phyloP scores from a whole-genome alignment of 1,140 invertebrate species.

The Macrocentrus cingulum region DNA sequence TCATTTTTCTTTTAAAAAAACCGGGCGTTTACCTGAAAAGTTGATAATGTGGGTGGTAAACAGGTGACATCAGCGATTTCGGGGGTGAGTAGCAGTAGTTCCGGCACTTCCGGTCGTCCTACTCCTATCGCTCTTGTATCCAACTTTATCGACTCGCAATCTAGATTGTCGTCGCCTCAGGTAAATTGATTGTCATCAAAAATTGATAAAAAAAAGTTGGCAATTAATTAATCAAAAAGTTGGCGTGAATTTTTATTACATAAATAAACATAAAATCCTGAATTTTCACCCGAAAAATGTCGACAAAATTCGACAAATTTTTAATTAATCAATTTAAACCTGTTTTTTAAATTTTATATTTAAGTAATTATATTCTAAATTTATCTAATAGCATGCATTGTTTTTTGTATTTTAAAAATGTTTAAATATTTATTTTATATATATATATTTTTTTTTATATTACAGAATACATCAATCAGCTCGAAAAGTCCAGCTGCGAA shows the following conservation, averaged over 20 bases:
- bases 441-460: background rate
- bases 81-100: conserved; percentile 56
- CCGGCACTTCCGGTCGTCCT: conserved; percentile 53
- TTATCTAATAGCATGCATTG: background rate
- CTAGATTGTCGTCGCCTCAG: conserved; percentile 51
- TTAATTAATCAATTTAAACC: too few species aligned
- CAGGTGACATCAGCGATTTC: conserved; percentile 57
- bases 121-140: conserved; percentile 61
- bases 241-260: too few species aligned
- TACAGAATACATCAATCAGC: conserved; percentile 60
- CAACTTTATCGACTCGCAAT: conserved; percentile 58
- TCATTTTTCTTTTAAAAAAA: background rate
- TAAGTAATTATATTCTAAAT: too few species aligned
- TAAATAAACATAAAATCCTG: too few species aligned
- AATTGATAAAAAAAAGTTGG: too few species aligned
- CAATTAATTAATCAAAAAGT: too few species aligned
- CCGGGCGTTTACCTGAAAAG: too few species aligned
- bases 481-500: conserved; percentile 60
- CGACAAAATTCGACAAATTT: too few species aligned
- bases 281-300: too few species aligned
- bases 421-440: background rate
- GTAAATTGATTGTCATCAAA: conserved; percentile 45
- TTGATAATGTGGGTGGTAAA: conserved; percentile 46
- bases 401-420: too few species aligned
- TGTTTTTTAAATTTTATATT: too few species aligned